These are phyloP conservation scores for Mobula birostris DNA, from an alignment of 2,113 vertebrate species.

Conservation along the genomic window DNA sequence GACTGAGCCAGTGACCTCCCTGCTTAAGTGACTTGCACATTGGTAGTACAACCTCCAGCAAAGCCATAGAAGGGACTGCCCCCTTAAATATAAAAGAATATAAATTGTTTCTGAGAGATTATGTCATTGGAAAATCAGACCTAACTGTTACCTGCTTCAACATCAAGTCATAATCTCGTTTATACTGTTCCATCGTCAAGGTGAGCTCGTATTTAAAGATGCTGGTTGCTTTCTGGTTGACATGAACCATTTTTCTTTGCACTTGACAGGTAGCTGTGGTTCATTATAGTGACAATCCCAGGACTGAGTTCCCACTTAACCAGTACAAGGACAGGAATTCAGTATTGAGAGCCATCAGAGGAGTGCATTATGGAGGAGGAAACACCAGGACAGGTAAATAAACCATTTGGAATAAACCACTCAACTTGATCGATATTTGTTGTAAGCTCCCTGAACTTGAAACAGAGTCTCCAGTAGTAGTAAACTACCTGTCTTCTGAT, in stretches of 20 bases:
- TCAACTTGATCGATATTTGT: no score
- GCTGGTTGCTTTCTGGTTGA: neutral
- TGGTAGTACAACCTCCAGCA: neutral
- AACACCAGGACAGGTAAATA: constrained; percentile 77
- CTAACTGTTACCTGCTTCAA: neutral
- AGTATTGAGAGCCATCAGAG: constrained; percentile 59
- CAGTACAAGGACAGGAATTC: constrained; percentile 67
- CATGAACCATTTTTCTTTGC: neutral
- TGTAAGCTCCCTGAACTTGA: no score
- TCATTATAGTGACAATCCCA: constrained; percentile 74
- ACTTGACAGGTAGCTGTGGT: constrained; percentile 70
- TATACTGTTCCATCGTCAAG: no score
- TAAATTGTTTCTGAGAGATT: neutral
- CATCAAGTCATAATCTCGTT: neutral
- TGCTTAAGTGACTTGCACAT: neutral
- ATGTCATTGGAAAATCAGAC: neutral
- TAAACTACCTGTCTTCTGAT: no score
- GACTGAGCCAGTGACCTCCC: neutral
- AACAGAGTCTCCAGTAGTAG: no score
- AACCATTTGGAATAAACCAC: neutral
- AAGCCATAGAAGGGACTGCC: neutral
- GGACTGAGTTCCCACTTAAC: constrained; percentile 65
- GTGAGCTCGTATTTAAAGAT: neutral
- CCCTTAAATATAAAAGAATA: neutral
- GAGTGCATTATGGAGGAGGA: constrained; percentile 65